Percentiles rank a stretch among this genome's conserved stretches.
phyloP scores from a whole-genome alignment of 2,888 invertebrate genomes.

The Elegia similella region DNA sequence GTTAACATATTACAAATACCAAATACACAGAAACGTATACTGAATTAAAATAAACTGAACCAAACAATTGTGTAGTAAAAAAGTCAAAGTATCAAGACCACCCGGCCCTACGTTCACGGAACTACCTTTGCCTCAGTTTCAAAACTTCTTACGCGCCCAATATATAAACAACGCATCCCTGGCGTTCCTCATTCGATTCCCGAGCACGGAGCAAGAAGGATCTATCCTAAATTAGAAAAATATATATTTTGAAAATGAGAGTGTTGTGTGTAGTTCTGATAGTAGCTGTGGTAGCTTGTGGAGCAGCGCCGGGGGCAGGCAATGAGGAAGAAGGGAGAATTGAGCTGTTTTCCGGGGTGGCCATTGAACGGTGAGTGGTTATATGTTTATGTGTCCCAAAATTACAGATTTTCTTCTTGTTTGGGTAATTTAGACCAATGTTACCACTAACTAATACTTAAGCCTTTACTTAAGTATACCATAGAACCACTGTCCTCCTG shows the following conservation, averaged over 20 bases:
- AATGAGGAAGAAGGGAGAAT: conserved; percentile 56
- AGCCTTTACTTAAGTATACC: too few relatives aligned
- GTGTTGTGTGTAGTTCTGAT: conserved; percentile 59
- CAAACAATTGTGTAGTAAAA: not conserved
- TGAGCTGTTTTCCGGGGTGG: conserved; percentile 70
- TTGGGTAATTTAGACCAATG: too few relatives aligned
- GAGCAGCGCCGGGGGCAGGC: conserved; percentile 56
- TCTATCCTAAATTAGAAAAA: conserved; percentile 28
- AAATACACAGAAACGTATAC: too few relatives aligned
- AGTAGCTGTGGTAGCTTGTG: conserved; percentile 53
- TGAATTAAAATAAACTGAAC: not conserved
- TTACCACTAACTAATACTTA: too few relatives aligned
- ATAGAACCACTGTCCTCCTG: too few relatives aligned
- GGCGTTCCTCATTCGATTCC: conserved; percentile 58
- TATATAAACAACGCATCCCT: conserved; percentile 55
- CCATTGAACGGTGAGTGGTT: conserved; percentile 67
- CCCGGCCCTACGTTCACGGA: conserved; percentile 26
- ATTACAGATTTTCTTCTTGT: too few relatives aligned
- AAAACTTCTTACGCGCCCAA: conserved; percentile 36
- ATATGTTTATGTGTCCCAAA: too few relatives aligned
- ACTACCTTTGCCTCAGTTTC: conserved; percentile 35
- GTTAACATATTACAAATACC: too few relatives aligned
- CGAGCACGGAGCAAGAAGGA: conserved; percentile 47
- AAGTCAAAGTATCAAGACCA: conserved; percentile 45
- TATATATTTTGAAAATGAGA: conserved; percentile 48